Evolutionary conservation across 2,888 invertebrate genomes (phyloP).

Genomic region (Leucoptera coffeella): DNA sequence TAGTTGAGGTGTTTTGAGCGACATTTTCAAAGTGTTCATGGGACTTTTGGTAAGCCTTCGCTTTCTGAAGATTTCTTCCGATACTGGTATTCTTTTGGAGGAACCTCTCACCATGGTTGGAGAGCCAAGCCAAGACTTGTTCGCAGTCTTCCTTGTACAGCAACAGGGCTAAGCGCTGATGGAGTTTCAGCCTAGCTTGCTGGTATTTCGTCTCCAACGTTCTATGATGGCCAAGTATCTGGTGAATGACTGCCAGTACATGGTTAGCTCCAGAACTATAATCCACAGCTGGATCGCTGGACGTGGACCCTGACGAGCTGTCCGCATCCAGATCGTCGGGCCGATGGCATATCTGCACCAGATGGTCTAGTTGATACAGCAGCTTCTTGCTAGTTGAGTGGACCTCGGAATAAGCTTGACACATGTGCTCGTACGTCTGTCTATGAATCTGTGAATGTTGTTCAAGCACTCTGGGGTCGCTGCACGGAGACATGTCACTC

Average conservation of each 20-base stretch:
- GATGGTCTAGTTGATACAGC: slow-evolving; percentile 89
- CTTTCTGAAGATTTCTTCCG: slow-evolving; percentile 90
- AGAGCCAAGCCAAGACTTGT: slow-evolving; percentile 95
- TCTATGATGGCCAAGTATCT: slow-evolving; percentile 91
- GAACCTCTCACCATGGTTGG: slow-evolving; percentile 96
- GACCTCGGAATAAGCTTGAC: slow-evolving; percentile 90
- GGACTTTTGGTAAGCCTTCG: slow-evolving; percentile 93
- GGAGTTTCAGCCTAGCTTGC: slow-evolving; percentile 88
- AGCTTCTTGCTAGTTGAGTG: slow-evolving; percentile 95
- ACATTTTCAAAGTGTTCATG: slow-evolving; percentile 99
- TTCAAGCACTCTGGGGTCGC: slow-evolving; percentile 81
- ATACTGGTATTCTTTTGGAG: slow-evolving; percentile 95
- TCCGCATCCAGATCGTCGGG: slow-evolving; percentile 65
- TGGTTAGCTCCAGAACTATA: slow-evolving; percentile 96
- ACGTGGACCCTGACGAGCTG: too few species aligned
- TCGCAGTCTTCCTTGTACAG: slow-evolving; percentile 97
- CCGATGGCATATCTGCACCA: slow-evolving; percentile 94
- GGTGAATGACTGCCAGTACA: slow-evolving; percentile 93
- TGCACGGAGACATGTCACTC: slow-evolving; percentile 32
- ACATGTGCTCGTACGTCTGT: slow-evolving; percentile 93
- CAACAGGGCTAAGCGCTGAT: slow-evolving; percentile 85
- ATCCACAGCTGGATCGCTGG: slow-evolving; percentile 86
- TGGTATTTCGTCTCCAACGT: slow-evolving; percentile 93
- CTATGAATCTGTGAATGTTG: slow-evolving; percentile 90
- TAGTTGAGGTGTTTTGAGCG: slow-evolving; percentile 97